Base-by-base conservation (phyloP, 2,888 invertebrate species). In the Gandaritis pyraliata region DNA sequence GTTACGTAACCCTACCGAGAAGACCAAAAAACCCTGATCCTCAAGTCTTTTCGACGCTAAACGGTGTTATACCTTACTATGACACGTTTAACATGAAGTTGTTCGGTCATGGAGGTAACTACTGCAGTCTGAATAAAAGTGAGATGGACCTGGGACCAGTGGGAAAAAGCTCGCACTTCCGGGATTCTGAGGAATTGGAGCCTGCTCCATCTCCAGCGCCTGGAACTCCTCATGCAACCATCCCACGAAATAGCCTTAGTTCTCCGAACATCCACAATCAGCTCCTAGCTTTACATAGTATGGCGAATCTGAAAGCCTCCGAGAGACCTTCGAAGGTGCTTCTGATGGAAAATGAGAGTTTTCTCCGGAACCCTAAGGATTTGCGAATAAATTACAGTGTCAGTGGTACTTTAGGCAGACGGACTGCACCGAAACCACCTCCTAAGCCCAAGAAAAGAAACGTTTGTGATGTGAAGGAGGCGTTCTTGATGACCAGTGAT, bases 1-100 rank as follows among this genome's bases (percentile, higher is more conserved):
- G 97, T 0, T 97, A 97, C 84, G 96, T 97, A n/a, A 97, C 97
- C 6, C 95, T 97, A 63, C 97, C 97, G 0, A 93, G 97, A 71
- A 93, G 96, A 77, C 97, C 97, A 0, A 92, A 96, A 62, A 94
- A 96, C 94, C 77, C 94, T 88, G 74, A 95, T 83, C 82, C 93
- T 1, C 88, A 86, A 74, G 88, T 90, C 0, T 86, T 93, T 68
- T 82, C 80, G 0, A 86, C 85, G 2, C 49, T 88, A 1, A 87
- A 93, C 55, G 93, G 94, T 10, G 88, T 93, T 3, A 90, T 94
- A 61, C 91, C 91, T 0, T 89, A 86, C 65, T 97, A 97, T 80
- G 97, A 97, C 77, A 96, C 96, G 73, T 93, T 97, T 47, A 97
- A 97, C 0, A 92, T 95, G 61, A 94, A 97, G 55, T 95, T 97